A percentile compares a stretch with the other conserved stretches of the same genome.
These are phyloP conservation scores for Nerophis lumbriciformis DNA, from an alignment of 2,113 vertebrate species.

Conservation along the genomic window DNA sequence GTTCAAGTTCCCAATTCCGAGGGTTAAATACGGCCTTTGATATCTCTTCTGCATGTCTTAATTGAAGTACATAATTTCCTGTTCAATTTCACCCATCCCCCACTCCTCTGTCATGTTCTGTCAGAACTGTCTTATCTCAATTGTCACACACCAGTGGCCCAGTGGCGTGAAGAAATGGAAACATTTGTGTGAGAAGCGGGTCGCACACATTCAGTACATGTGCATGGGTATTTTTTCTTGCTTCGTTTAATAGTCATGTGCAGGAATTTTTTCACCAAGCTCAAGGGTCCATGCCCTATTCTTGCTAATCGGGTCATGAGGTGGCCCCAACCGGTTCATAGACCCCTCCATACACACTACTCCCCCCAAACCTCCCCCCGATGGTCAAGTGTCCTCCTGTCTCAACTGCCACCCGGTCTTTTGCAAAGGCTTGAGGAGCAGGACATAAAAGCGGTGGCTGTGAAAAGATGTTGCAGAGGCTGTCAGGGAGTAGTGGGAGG, in stretches of 20 bases:
- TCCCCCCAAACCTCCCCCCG: conserved; percentile 17
- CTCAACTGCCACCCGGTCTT: conserved; percentile 5
- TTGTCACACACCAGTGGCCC: conserved; percentile 63
- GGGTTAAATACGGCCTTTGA: conserved; percentile 64
- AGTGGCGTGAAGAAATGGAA: conserved; percentile 56
- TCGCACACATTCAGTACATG: conserved; percentile 9
- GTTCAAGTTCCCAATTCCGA: conserved; percentile 38
- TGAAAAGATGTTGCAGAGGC: conserved; percentile 24
- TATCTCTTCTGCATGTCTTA: conserved; percentile 62
- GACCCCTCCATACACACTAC: conserved; percentile 3
- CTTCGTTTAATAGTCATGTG: conserved; percentile 17
- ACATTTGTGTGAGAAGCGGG: conserved; percentile 28
- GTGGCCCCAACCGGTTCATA: conserved; percentile 41
- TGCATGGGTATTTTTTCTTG: not conserved
- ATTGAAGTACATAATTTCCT: conserved; percentile 71
- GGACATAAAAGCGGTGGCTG: conserved; percentile 17
- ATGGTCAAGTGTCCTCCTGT: conserved; percentile 37
- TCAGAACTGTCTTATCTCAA: conserved; percentile 60
- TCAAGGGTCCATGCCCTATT: conserved; percentile 37
- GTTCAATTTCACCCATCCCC: conserved; percentile 51
- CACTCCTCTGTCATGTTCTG: conserved; percentile 56
- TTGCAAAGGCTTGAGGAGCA: conserved; percentile 17
- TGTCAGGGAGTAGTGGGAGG: conserved; percentile 22
- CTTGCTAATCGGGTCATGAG: conserved; percentile 49
- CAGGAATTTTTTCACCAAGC: conserved; percentile 28